Conservation (phyloP, 2,113 vertebrate species). For the human region GRCh38 chr2:16005001-16005500, state of each 20-base stretch:
- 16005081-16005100: background rate
- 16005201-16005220: rapidly evolving
- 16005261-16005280: rapidly evolving
- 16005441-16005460: too few relatives aligned
- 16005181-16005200: too few relatives aligned
- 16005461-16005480: too few relatives aligned
- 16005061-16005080: too few relatives aligned
- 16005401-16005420: too few relatives aligned
- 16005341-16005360: too few relatives aligned
- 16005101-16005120: background rate
- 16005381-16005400: too few relatives aligned
- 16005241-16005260: too few relatives aligned
- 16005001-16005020: background rate
- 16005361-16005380: too few relatives aligned
- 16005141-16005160: background rate
- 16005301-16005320: rapidly evolving
- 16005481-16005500: too few relatives aligned
- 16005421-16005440: too few relatives aligned
- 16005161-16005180: rapidly evolving
- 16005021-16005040: background rate
- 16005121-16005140: background rate
- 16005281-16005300: too few relatives aligned
- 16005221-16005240: rapidly evolving
- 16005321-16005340: rapidly evolving
- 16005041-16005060: background rate